These are phyloP conservation scores for Eulemur albifrons DNA, from an alignment of 2,797 vertebrate species.

Conservation along the genomic window DNA sequence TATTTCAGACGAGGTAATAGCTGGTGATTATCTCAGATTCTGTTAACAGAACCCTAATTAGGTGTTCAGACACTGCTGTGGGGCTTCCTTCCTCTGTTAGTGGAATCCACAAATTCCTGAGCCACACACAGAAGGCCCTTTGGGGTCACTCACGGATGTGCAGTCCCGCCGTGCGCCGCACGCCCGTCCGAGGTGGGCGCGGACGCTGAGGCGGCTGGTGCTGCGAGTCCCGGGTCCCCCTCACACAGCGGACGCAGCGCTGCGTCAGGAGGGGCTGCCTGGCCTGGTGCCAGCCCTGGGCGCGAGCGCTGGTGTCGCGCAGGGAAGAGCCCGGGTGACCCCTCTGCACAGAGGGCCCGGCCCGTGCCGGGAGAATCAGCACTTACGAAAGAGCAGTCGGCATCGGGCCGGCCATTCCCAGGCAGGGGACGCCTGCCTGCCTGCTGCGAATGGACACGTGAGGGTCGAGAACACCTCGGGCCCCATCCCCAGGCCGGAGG, in stretches of 20 bases:
- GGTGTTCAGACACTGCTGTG: not conserved
- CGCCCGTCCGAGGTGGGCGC: fast-evolving
- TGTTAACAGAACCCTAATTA: not conserved
- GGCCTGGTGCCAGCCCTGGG: not conserved
- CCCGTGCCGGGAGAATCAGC: fast-evolving
- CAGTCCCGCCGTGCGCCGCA: fast-evolving
- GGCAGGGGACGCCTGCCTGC: no score
- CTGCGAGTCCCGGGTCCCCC: fast-evolving
- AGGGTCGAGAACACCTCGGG: fast-evolving
- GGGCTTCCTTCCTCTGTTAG: not conserved
- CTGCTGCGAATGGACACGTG: not conserved
- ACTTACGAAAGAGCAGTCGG: fast-evolving
- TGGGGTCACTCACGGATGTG: not conserved
- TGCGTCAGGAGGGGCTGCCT: not conserved
- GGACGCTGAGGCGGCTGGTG: no score
- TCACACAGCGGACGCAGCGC: no score
- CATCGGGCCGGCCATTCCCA: fast-evolving
- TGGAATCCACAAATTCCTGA: not conserved
- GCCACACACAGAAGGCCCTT: fast-evolving
- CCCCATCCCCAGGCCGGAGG: fast-evolving
- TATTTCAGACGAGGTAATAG: not conserved
- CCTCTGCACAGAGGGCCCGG: not conserved
- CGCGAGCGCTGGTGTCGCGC: fast-evolving
- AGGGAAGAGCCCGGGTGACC: no score
- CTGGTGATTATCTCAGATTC: not conserved